Conservation (phyloP, 2,797 vertebrate species). For the Tolypeutes matacus region DNA sequence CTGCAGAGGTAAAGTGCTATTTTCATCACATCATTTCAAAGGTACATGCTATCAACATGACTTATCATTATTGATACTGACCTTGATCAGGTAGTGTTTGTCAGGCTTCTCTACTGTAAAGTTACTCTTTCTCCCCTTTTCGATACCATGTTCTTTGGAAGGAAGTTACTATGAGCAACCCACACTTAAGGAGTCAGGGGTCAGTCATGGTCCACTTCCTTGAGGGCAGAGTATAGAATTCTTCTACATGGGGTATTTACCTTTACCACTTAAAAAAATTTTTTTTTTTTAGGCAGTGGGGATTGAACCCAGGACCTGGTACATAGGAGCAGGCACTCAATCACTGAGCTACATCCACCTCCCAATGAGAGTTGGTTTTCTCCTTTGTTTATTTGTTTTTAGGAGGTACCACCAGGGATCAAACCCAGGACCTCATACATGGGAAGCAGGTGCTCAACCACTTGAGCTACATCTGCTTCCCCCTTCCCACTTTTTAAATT, state of each 20-base stretch:
- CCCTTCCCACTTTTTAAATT: background rate
- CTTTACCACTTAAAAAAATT: too few relatives aligned
- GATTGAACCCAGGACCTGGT: too few relatives aligned
- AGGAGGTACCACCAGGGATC: too few relatives aligned
- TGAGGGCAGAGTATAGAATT: background rate
- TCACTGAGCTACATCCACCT: too few relatives aligned
- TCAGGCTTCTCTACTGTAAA: background rate
- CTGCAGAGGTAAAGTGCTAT: background rate
- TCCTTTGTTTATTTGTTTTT: too few relatives aligned
- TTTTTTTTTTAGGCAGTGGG: too few relatives aligned
- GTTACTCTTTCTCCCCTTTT: background rate
- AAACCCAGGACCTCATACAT: too few relatives aligned
- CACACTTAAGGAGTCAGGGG: background rate
- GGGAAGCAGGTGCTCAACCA: too few relatives aligned
- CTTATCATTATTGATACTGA: background rate
- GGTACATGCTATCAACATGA: background rate
- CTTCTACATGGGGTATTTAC: background rate
- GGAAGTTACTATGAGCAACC: background rate
- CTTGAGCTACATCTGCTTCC: background rate
- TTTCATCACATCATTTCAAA: background rate
- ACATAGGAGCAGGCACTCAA: too few relatives aligned
- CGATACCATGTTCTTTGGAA: background rate
- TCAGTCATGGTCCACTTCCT: background rate
- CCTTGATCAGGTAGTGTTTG: background rate
- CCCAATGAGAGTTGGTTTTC: too few relatives aligned